phyloP scores from a whole-genome alignment of 1,140 invertebrate genomes.

The Drosophila ananassae region DNA sequence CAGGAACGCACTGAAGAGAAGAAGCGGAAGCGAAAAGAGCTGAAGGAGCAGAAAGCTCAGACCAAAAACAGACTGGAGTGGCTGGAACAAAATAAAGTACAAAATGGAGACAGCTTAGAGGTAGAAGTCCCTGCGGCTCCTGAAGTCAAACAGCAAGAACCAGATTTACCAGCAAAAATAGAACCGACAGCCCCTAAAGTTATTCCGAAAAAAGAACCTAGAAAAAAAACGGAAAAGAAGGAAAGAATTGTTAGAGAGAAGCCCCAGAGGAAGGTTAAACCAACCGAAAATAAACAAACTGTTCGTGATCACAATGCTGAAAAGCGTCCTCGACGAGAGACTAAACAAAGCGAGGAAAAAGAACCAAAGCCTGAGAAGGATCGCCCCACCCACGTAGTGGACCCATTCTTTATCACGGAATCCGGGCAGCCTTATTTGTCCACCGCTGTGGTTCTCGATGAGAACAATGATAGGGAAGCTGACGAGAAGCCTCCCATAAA shows the following conservation, averaged over 20 bases:
- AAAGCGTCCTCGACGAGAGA: neutral
- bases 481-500: constrained; percentile 25
- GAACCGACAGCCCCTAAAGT: neutral
- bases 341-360: constrained; percentile 13
- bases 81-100: constrained; percentile 57
- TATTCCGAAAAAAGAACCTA: neutral
- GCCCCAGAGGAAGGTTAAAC: neutral
- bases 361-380: constrained; percentile 21
- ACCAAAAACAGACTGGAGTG: constrained; percentile 68
- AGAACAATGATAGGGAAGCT: constrained; percentile 34
- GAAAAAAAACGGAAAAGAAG: neutral
- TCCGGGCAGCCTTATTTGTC: constrained; percentile 86
- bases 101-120: neutral
- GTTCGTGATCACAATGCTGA: neutral
- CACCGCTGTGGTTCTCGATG: constrained; percentile 82
- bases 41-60: constrained; percentile 65
- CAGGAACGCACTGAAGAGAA: constrained; percentile 59
- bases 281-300: neutral
- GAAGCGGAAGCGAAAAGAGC: constrained; percentile 53
- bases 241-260: neutral
- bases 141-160: neutral
- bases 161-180: neutral
- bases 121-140: neutral
- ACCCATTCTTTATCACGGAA: constrained; percentile 87
- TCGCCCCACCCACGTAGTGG: constrained; percentile 78